Evolutionary conservation across 2,797 vertebrate genomes (phyloP), one percentile per base, ranked within the genome.

Genomic region (Molothrus aeneus): DNA sequence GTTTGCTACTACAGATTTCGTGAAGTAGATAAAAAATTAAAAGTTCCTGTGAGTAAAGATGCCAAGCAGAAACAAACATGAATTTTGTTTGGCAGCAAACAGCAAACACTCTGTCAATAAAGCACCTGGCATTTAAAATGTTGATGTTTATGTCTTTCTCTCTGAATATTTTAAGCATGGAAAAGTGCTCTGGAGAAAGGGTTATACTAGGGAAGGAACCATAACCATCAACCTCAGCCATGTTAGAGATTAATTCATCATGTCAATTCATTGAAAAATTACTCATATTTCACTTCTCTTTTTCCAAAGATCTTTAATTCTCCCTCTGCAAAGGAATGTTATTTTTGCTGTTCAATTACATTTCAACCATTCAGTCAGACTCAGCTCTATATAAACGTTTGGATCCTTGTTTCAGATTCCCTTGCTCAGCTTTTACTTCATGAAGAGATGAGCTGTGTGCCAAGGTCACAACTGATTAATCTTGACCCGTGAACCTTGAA

Each of bases 401-500:
- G 70, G 96, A 75, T 72, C 70, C 90, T 77, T 40, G 40, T 50
- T 90, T 88, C 80, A 81, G 84, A 79, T 82, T 92, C 86, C 84
- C 93, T 92, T 89, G 92, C 86, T 96, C 93, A 92, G 95, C 96
- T 95, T 69, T 94, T 83, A 36, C 75, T 65, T 48, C 88, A 36
- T 36, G 47, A 95, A 69, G 65, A 71, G 73, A 73, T 71, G 87
- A 94, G 86, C 73, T 48, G 20, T 28, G 61, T 81, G 68, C 87
- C 95, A 97, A 97, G 97, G 97, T 96, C 96, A 93, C 74, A 38
- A 38, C 75, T 95, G 96, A 97, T 97, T 95, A 95, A 95, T 96
- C 93, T 79, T 93, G 90, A 95, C 94, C 96, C 1, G 1, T 48
- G 93, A 96, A 95, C 95, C 93, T 53, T 82, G 71, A 74, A 95